Evolutionary conservation across 2,113 vertebrate genomes (phyloP).

Genomic region (Tragelaphus buxtoni): DNA sequence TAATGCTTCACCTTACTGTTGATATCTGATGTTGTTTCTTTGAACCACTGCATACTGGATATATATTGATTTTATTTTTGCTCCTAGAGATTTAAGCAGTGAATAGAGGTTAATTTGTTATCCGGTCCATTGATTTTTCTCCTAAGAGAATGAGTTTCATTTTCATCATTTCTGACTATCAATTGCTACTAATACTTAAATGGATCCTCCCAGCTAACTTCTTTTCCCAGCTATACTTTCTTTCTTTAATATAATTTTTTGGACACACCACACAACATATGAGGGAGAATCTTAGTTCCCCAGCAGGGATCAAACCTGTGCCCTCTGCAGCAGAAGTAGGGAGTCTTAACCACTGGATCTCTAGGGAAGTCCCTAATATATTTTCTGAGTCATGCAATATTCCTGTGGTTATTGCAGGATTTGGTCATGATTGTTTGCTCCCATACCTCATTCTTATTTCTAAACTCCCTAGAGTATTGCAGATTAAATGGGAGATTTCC

Average conservation of each 20-base stretch:
- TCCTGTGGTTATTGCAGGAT: background rate
- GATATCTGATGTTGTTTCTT: conserved; percentile 3
- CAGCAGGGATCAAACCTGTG: background rate
- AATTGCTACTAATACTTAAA: background rate
- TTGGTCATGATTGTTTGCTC: background rate
- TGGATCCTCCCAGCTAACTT: background rate
- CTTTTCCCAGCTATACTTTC: background rate
- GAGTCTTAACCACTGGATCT: background rate
- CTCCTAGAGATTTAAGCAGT: conserved; percentile 10
- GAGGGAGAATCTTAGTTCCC: background rate
- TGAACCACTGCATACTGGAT: background rate
- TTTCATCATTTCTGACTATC: conserved; percentile 22
- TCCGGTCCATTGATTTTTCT: conserved; percentile 45
- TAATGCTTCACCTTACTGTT: background rate
- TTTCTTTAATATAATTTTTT: background rate
- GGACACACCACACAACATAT: background rate
- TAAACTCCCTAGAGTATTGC: background rate
- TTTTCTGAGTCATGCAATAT: background rate
- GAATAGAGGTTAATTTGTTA: conserved; percentile 36
- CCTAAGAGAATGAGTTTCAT: conserved; percentile 36
- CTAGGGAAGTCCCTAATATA: background rate
- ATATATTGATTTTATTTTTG: conserved; percentile 31
- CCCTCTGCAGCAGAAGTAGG: background rate
- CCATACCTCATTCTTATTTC: background rate
- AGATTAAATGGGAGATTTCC: background rate